These are phyloP conservation scores for Drosophila phalerata DNA, from an alignment of 2,888 invertebrate species.

Conservation along the genomic window DNA sequence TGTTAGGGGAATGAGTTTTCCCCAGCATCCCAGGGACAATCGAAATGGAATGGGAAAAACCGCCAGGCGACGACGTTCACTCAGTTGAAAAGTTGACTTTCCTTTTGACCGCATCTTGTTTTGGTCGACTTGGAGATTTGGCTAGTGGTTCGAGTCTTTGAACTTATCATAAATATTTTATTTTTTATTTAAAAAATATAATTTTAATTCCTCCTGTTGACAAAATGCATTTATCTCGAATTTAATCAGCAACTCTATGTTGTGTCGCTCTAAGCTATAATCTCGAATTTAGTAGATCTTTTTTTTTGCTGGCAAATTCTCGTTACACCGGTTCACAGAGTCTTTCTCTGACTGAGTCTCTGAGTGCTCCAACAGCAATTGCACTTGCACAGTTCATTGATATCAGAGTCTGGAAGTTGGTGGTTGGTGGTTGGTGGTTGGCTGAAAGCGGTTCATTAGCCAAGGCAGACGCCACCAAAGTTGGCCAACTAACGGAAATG, in stretches of 20 bases:
- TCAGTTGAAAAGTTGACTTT: slow-evolving; percentile 64
- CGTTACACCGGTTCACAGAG: slow-evolving; percentile 60
- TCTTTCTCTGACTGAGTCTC: slow-evolving; percentile 19
- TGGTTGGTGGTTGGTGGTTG: slow-evolving; percentile 22
- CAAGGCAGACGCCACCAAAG: slow-evolving; percentile 77
- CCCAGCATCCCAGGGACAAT: slow-evolving; percentile 51
- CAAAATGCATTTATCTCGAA: not conserved
- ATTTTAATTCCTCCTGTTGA: slow-evolving; percentile 33
- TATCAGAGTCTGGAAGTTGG: slow-evolving; percentile 39
- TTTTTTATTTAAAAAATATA: slow-evolving; percentile 18
- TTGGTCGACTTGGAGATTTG: slow-evolving; percentile 40
- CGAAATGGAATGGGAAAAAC: slow-evolving; percentile 69
- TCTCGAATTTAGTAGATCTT: slow-evolving; percentile 19
- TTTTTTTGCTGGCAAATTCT: slow-evolving; percentile 55
- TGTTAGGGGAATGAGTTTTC: slow-evolving; percentile 23
- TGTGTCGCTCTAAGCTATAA: not conserved
- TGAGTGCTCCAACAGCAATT: slow-evolving; percentile 17
- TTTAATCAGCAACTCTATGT: not conserved
- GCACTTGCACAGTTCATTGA: slow-evolving; percentile 67
- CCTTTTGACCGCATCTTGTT: slow-evolving; percentile 73
- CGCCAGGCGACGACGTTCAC: slow-evolving; percentile 54
- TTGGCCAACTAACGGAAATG: slow-evolving; percentile 82
- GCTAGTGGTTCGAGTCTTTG: slow-evolving; percentile 59
- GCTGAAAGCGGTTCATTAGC: slow-evolving; percentile 72
- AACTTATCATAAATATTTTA: slow-evolving; percentile 46